Evolutionary conservation across 1,140 invertebrate species (phyloP), one percentile per base, ranked within the genome.

Genomic region (Maniola jurtina): DNA sequence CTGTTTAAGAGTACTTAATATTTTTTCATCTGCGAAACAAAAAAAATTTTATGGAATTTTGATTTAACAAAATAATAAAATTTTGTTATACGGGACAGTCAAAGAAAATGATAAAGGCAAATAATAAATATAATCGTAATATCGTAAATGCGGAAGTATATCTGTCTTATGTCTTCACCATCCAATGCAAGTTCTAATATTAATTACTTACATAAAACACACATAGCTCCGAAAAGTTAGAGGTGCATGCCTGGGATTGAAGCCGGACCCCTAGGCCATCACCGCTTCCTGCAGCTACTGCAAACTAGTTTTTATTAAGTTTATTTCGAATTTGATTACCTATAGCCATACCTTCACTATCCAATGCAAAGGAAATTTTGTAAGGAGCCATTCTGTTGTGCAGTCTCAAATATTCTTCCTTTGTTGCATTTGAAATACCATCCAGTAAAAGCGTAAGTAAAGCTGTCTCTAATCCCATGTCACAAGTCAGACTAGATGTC

Each of bases 331-430:
- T 25, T 25, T 25, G 25, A 40, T 47, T 69, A 70, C 48, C 54
- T 65, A 47, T 1, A 58, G 34, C 6, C 16, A 9, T 78, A 92
- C 91, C 80, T 80, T 76, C 62, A 67, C 72, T 70, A 34, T 89
- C 61, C 11, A 93, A 70, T 25, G 92, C 89, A 88, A 95, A 94
- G 47, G 92, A 92, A 52, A 94, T 92, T 92, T 95, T 95, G 73
- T 94, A 96, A 1, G 96, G 96, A 11, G 95, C 92, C 64, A 96
- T 84, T 83, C 93, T 94, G 57, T 94, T 92, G 81, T 96, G 94
- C 16, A 97, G 91, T 62, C 92, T 91, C 10, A 96, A 79, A 69
- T 89, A 89, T 47, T 79, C 74, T 69, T 85, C 77, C 66, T 81
- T 78, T 11, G 73, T 80, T 38, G 66, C 65, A 64, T 79, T 86